Conservation (phyloP, 2,888 invertebrate genomes). For the Calliscelio sp. region DNA sequence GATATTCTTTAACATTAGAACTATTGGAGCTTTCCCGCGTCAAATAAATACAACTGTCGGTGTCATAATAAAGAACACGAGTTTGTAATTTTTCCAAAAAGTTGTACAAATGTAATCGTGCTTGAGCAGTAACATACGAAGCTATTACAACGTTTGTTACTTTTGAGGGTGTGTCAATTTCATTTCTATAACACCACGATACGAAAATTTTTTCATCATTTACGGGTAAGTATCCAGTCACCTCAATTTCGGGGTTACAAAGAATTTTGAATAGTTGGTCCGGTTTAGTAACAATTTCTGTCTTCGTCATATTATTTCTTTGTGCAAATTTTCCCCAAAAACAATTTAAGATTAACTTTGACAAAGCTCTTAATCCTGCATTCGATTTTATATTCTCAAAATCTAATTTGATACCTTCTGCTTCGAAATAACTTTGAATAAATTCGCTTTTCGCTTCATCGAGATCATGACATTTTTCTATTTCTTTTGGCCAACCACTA, state of each 20-base stretch:
- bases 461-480: no score
- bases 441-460: neutral
- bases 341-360: slow-evolving; percentile 31
- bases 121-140: neutral
- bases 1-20: no score
- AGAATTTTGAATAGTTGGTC: neutral
- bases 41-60: no score
- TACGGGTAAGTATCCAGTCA: neutral
- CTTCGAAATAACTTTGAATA: neutral
- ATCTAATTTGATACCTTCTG: slow-evolving; percentile 16
- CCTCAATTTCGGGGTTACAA: neutral
- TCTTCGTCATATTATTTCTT: slow-evolving; percentile 10
- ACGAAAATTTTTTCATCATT: slow-evolving; percentile 9
- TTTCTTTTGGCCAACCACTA: slow-evolving; percentile 13
- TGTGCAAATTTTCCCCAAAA: slow-evolving; percentile 44
- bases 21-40: no score
- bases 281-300: neutral
- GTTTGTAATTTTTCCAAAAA: slow-evolving; percentile 1
- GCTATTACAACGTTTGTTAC: slow-evolving; percentile 22
- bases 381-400: neutral
- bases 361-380: slow-evolving; percentile 5
- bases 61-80: no score
- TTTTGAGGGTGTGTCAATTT: neutral
- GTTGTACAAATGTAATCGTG: slow-evolving; percentile 8
- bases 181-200: neutral